phyloP scores from a whole-genome alignment of 37 sponge, comb jelly and placozoan genomes.

The Cliona cf. orientalis region DNA sequence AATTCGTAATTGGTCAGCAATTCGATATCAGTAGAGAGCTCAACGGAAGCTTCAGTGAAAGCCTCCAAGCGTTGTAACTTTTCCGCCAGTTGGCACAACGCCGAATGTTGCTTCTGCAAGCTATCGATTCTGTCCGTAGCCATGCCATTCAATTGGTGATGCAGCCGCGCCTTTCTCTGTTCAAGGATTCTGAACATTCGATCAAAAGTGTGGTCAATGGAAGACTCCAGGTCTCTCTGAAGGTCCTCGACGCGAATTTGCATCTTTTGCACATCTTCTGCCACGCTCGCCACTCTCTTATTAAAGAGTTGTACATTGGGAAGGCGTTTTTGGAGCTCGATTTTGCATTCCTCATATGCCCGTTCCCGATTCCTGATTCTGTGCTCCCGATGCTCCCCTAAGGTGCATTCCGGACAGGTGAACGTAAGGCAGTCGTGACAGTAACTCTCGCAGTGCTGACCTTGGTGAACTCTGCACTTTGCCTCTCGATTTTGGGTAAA shows the following conservation, averaged over 20 bases:
- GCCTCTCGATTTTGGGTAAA: not conserved
- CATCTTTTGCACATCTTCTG: not conserved
- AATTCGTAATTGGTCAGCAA: not conserved
- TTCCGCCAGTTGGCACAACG: not conserved
- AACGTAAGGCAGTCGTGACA: not conserved
- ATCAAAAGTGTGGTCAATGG: not conserved
- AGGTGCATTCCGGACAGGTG: not conserved
- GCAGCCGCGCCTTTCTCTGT: not conserved
- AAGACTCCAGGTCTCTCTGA: not conserved
- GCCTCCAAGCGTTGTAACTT: conserved; percentile 1
- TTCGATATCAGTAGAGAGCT: not conserved
- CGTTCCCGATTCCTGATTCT: not conserved
- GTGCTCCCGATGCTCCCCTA: not conserved
- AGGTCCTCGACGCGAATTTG: not conserved
- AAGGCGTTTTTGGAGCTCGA: not conserved
- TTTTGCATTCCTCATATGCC: not conserved
- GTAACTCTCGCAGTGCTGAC: not conserved
- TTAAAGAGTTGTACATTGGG: not conserved
- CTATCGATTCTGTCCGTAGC: not conserved
- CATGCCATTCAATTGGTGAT: not conserved
- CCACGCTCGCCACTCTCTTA: not conserved
- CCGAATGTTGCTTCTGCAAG: not conserved
- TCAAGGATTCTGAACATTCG: not conserved
- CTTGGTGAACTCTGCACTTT: not conserved
- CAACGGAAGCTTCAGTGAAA: not conserved